phyloP scores from a whole-genome alignment of 2,797 vertebrate species.

The Vultur gryphus region DNA sequence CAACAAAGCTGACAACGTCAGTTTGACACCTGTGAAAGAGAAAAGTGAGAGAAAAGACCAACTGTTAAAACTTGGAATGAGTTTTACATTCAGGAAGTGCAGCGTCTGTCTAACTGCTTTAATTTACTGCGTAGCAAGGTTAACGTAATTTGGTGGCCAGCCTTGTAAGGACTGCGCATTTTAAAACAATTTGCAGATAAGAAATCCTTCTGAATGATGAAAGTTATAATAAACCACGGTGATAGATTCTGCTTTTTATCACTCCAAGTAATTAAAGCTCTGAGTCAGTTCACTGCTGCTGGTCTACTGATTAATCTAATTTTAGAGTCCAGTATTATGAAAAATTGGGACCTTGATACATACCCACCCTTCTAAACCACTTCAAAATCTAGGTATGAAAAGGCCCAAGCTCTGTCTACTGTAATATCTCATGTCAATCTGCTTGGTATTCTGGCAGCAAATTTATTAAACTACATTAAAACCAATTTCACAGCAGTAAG shows the following conservation, averaged over 20 bases:
- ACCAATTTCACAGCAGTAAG: not conserved
- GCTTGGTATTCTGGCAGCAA: not conserved
- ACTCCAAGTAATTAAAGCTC: not conserved
- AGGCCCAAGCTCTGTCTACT: not conserved
- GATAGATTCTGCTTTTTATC: slow-evolving; percentile 11
- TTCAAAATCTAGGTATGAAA: not conserved
- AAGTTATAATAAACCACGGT: not conserved
- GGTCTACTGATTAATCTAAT: not conserved
- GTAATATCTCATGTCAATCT: slow-evolving; percentile 1
- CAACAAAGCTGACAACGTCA: slow-evolving; percentile 92
- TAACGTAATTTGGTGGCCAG: not conserved
- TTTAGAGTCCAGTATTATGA: not conserved
- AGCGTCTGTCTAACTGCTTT: not conserved
- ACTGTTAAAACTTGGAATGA: not conserved
- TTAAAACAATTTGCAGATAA: not conserved
- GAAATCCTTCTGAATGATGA: slow-evolving; percentile 1
- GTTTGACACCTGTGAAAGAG: slow-evolving; percentile 85
- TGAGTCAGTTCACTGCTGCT: not conserved
- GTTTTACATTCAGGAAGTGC: not conserved
- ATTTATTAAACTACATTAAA: slow-evolving; percentile 22
- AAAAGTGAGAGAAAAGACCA: not conserved
- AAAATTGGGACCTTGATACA: not conserved
- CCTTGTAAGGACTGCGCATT: not conserved
- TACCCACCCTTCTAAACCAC: not conserved
- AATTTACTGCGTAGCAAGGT: not conserved